Evolutionary conservation across 2,888 invertebrate species (phyloP).

Genomic region (Caenorhabditis sulstoni): DNA sequence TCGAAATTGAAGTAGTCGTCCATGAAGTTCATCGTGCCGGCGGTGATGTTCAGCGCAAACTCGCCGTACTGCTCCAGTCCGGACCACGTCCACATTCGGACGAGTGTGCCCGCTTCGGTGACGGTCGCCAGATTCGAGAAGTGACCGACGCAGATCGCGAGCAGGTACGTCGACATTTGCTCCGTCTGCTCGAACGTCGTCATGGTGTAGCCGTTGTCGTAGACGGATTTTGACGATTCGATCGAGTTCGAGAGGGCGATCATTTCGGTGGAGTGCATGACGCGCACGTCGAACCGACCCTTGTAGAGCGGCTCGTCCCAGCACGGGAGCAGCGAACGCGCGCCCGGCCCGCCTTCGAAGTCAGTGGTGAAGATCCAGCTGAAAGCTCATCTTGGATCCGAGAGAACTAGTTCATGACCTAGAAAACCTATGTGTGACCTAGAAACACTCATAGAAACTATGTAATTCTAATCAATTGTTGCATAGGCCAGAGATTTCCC

Average conservation of each 20-base stretch:
- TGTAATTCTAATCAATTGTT: too few relatives aligned
- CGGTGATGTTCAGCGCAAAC: constrained; percentile 70
- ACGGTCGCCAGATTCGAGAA: constrained; percentile 83
- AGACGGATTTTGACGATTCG: constrained; percentile 17
- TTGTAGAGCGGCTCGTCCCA: constrained; percentile 69
- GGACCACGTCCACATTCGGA: constrained; percentile 86
- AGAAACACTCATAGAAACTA: too few relatives aligned
- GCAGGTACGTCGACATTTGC: constrained; percentile 89
- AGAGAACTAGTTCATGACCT: too few relatives aligned
- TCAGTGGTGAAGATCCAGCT: constrained; percentile 66
- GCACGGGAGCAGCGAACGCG: constrained; percentile 63
- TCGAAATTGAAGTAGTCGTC: constrained; percentile 86
- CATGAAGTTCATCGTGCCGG: constrained; percentile 84
- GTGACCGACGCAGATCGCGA: constrained; percentile 91
- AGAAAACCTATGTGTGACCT: too few relatives aligned
- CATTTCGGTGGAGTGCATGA: constrained; percentile 59
- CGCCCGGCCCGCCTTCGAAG: constrained; percentile 63
- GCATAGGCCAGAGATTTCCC: too few relatives aligned
- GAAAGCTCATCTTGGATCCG: too few relatives aligned
- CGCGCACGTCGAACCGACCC: constrained; percentile 44
- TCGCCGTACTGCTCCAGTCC: constrained; percentile 84
- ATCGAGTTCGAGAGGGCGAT: constrained; percentile 61
- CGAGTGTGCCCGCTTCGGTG: constrained; percentile 69
- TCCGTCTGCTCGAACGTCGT: constrained; percentile 54
- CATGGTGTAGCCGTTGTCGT: constrained; percentile 43